Evolutionary conservation across 2,888 invertebrate genomes (phyloP).

Genomic region (Plemyria rubiginata): DNA sequence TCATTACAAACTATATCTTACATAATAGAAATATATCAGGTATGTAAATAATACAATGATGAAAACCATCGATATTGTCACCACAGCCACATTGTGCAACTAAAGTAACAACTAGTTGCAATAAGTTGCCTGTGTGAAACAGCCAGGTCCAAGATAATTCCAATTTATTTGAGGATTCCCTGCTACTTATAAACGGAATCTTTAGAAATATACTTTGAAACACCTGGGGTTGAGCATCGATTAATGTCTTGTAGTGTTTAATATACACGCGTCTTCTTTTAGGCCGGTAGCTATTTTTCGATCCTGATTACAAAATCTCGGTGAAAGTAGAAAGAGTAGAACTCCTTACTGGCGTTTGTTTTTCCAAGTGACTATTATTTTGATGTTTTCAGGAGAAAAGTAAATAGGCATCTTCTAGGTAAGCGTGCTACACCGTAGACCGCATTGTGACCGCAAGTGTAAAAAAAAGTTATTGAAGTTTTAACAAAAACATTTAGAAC

Average conservation of each 20-base stretch:
- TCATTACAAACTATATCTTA: too few species aligned
- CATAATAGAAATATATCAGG: too few species aligned
- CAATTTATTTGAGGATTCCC: slow-evolving; percentile 37
- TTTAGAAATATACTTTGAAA: slow-evolving; percentile 38
- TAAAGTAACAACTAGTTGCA: background rate
- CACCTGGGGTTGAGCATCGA: slow-evolving; percentile 19
- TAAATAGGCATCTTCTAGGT: too few species aligned
- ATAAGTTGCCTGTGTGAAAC: slow-evolving; percentile 9
- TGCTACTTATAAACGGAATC: slow-evolving; percentile 40
- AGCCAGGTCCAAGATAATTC: slow-evolving; percentile 25
- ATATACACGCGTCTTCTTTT: background rate
- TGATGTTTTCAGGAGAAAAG: too few species aligned
- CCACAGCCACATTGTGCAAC: background rate
- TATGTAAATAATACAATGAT: too few species aligned
- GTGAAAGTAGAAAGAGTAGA: too few species aligned
- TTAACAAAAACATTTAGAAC: too few species aligned
- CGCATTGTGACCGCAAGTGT: too few species aligned
- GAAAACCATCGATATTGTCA: background rate
- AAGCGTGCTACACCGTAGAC: too few species aligned
- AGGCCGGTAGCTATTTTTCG: background rate
- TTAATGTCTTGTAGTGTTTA: background rate
- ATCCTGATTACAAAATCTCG: background rate
- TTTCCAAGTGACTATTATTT: too few species aligned
- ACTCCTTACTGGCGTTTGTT: too few species aligned
- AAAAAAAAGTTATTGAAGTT: too few species aligned